Evolutionary conservation across 2,113 vertebrate genomes (phyloP).

Genomic region (Malurus melanocephalus): DNA sequence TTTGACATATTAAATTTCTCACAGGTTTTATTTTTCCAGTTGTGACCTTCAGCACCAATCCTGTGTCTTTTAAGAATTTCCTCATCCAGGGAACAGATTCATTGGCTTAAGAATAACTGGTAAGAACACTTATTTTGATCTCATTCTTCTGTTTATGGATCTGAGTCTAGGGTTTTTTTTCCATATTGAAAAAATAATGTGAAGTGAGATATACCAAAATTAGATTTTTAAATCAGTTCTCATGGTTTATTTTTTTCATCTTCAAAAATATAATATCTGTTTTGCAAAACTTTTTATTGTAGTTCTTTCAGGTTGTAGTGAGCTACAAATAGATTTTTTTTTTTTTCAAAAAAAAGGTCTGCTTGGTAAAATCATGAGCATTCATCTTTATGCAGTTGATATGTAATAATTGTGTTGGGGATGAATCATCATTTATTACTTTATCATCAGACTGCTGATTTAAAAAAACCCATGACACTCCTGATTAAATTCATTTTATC

Average conservation of each 20-base stretch:
- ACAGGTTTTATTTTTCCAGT: conserved; percentile 71
- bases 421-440: conserved; percentile 58
- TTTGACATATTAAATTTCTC: conserved; percentile 49
- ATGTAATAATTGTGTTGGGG: conserved; percentile 46
- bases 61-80: conserved; percentile 56
- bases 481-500: conserved; percentile 44
- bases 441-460: conserved; percentile 46
- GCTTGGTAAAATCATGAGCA: conserved; percentile 3
- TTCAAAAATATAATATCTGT: neutral
- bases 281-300: neutral
- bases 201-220: neutral
- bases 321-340: neutral
- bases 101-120: conserved; percentile 46
- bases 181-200: neutral
- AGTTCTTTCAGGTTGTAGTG: neutral
- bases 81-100: conserved; percentile 31
- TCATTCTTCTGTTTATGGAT: neutral
- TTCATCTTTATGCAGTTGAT: conserved; percentile 27
- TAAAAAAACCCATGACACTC: conserved; percentile 11
- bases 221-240: neutral
- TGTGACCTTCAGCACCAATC: conserved; percentile 50
- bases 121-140: conserved; percentile 56
- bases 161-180: neutral
- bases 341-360: neutral
- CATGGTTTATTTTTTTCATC: neutral